Evolutionary conservation across 2,888 invertebrate genomes (phyloP).

Genomic region (Lutraria lutraria): DNA sequence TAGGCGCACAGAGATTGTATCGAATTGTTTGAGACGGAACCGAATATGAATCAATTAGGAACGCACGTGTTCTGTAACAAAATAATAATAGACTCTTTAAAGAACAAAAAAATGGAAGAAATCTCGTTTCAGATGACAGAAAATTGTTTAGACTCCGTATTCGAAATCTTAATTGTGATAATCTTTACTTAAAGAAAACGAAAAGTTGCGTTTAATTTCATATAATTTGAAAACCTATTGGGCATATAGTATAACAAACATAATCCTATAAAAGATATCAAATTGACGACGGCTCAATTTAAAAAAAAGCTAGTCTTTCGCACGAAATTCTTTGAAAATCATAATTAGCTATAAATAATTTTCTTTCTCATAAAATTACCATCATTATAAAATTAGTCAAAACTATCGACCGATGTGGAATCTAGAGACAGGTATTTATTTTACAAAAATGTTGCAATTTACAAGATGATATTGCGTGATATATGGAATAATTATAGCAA

Average conservation of each 20-base stretch:
- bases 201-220: background rate
- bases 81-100: constrained; percentile 60
- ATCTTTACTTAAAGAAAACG: background rate
- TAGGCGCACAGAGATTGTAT: constrained; percentile 66
- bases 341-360: background rate
- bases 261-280: background rate
- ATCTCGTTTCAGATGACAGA: constrained; percentile 35
- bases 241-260: background rate
- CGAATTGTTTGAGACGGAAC: constrained; percentile 62
- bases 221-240: background rate
- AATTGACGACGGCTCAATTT: background rate
- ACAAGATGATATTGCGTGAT: background rate
- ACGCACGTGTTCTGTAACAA: constrained; percentile 60
- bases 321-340: constrained; percentile 7
- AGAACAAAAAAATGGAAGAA: constrained; percentile 11
- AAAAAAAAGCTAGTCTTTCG: background rate
- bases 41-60: constrained; percentile 64
- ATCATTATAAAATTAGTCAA: constrained; percentile 7
- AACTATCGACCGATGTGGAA: background rate
- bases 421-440: background rate
- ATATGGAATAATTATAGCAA: background rate
- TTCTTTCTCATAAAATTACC: constrained; percentile 1
- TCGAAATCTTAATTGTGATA: background rate
- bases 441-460: background rate
- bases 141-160: constrained; percentile 34